These are phyloP conservation scores for Anas georgica DNA, from an alignment of 2,797 vertebrate species.

Conservation along the genomic window DNA sequence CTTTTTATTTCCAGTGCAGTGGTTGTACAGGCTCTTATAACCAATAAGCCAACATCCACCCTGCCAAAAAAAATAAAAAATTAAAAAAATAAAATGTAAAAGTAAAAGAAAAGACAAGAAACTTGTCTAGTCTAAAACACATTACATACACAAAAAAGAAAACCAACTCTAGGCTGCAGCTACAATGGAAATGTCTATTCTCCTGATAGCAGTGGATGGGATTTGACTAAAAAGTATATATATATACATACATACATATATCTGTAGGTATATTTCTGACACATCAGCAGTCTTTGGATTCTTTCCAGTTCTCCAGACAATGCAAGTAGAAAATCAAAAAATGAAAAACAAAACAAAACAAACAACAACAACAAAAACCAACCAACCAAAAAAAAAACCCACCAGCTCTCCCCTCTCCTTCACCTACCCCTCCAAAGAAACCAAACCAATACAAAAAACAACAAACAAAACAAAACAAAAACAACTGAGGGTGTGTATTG, in stretches of 20 bases:
- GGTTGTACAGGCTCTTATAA: slow-evolving; percentile 49
- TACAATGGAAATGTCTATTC: slow-evolving; percentile 14
- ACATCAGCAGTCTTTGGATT: neutral
- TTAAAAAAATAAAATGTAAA: neutral
- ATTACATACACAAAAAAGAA: slow-evolving; percentile 27
- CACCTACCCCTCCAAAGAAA: neutral
- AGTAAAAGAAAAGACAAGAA: neutral
- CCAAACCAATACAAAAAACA: neutral
- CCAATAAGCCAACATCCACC: slow-evolving; percentile 47
- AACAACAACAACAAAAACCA: neutral
- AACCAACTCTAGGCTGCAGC: slow-evolving; percentile 18
- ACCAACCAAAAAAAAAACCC: neutral
- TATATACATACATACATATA: too few species aligned
- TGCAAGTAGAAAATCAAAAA: neutral
- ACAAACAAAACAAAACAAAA: neutral
- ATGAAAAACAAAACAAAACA: neutral
- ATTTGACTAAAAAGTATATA: neutral
- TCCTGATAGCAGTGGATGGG: neutral
- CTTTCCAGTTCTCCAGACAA: neutral
- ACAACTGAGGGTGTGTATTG: neutral
- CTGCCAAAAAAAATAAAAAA: neutral
- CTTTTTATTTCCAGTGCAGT: slow-evolving; percentile 68
- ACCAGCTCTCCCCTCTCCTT: too few species aligned
- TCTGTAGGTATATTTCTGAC: neutral
- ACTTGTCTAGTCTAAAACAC: slow-evolving; percentile 30